Conservation (phyloP, 2,113 vertebrate genomes). For the Sisor rabdophorus region DNA sequence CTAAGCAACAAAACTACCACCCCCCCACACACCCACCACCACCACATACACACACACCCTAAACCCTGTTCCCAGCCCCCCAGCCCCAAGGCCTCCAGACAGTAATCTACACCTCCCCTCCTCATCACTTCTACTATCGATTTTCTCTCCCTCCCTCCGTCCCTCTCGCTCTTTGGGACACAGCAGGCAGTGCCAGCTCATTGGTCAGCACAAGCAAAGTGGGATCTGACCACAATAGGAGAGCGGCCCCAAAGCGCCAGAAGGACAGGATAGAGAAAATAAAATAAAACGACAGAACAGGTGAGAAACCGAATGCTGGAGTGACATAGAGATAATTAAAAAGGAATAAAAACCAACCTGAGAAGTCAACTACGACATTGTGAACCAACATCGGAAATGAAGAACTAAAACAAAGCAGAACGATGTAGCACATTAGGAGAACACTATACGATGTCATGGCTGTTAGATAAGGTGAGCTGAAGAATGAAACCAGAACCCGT, state of each 20-base stretch:
- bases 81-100: conserved; percentile 52
- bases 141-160: conserved; percentile 50
- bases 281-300: conserved; percentile 23
- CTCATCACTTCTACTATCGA: conserved; percentile 54
- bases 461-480: background rate
- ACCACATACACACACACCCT: background rate
- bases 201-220: conserved; percentile 48
- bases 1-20: conserved; percentile 31
- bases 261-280: conserved; percentile 28
- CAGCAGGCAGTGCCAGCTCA: conserved; percentile 49
- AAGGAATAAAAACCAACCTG: background rate
- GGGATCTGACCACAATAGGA: conserved; percentile 45
- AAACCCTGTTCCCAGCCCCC: conserved; percentile 31
- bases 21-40: background rate
- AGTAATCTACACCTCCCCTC: conserved; percentile 54
- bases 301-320: background rate
- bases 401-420: background rate
- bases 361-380: background rate
- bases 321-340: conserved; percentile 12
- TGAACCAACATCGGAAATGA: background rate
- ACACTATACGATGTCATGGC: background rate
- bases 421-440: too few relatives aligned
- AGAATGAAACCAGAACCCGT: background rate
- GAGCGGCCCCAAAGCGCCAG: conserved; percentile 26
- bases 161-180: conserved; percentile 59